A percentile compares a stretch with the other conserved stretches of the same genome.
Evolutionary conservation across 2,797 vertebrate genomes (phyloP).

Genomic region (Chaunax sp.): DNA sequence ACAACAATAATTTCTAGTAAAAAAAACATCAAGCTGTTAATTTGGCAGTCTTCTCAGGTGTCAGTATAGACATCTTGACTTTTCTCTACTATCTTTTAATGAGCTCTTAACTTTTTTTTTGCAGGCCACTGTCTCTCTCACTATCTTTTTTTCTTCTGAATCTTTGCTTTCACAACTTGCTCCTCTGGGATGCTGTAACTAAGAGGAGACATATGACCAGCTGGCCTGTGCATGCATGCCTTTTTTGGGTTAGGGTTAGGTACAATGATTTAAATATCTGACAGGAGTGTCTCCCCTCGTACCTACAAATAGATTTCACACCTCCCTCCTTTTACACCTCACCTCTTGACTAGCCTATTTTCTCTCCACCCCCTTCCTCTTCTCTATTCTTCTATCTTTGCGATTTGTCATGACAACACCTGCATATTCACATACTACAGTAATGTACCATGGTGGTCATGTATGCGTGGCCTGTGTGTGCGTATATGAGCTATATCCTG

Average conservation of each 20-base stretch:
- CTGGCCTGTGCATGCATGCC: slow-evolving; percentile 5
- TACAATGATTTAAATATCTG: slow-evolving; percentile 37
- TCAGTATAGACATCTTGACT: slow-evolving; percentile 21
- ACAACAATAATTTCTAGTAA: too few species aligned
- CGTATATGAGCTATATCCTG: slow-evolving; percentile 36
- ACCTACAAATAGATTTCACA: slow-evolving; percentile 59
- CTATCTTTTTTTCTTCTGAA: background rate
- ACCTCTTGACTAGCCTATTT: slow-evolving; percentile 34
- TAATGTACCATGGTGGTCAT: background rate
- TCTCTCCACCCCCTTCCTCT: slow-evolving; percentile 12
- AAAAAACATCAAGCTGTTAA: too few species aligned
- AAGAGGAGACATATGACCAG: background rate
- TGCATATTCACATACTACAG: background rate
- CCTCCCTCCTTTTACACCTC: slow-evolving; percentile 42
- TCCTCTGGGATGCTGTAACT: slow-evolving; percentile 26
- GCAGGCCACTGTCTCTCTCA: slow-evolving; percentile 6
- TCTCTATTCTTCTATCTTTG: slow-evolving; percentile 15
- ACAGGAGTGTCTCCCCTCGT: slow-evolving; percentile 21
- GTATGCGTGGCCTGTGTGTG: slow-evolving; percentile 1
- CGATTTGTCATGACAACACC: slow-evolving; percentile 31
- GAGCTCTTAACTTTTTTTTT: slow-evolving; percentile 20
- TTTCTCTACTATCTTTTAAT: slow-evolving; percentile 29
- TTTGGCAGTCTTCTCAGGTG: too few species aligned
- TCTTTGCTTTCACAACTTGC: slow-evolving; percentile 18
- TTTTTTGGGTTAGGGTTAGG: too few species aligned